Conservation (phyloP, 2,888 invertebrate genomes). For the Anticlea derivata region DNA sequence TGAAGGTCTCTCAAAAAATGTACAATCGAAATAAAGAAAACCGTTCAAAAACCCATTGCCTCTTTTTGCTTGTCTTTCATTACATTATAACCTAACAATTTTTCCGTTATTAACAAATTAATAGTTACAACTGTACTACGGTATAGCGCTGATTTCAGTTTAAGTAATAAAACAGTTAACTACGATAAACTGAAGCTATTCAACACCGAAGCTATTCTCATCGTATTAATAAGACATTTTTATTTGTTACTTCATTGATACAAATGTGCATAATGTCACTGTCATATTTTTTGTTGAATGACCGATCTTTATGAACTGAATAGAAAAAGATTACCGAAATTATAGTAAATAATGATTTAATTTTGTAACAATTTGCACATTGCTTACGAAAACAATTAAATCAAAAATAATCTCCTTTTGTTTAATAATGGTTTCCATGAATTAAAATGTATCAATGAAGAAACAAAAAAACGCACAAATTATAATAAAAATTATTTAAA, state of each 20-base stretch:
- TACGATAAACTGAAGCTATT: background rate
- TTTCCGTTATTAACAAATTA: background rate
- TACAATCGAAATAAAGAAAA: conserved; percentile 70
- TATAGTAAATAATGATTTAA: too few relatives aligned
- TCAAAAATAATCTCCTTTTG: too few relatives aligned
- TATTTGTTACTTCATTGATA: conserved; percentile 46
- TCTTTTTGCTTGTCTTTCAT: conserved; percentile 76
- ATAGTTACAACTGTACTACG: background rate
- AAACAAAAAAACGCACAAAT: conserved; percentile 36
- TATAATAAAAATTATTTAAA: conserved; percentile 60
- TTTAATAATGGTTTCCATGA: too few relatives aligned
- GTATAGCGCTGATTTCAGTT: background rate
- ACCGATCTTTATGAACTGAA: too few relatives aligned
- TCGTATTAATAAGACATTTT: background rate
- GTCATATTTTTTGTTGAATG: too few relatives aligned
- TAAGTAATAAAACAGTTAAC: background rate
- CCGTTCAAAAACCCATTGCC: conserved; percentile 77
- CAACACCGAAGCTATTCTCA: background rate
- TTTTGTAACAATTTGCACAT: too few relatives aligned
- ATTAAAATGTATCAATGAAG: conserved; percentile 15
- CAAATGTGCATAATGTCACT: too few relatives aligned
- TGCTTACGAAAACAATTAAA: too few relatives aligned
- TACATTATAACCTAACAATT: conserved; percentile 51
- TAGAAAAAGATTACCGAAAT: too few relatives aligned
- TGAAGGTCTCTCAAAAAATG: conserved; percentile 73